Evolutionary conservation across 2,113 vertebrate genomes (phyloP), one percentile per base, ranked within the genome.

Genomic region (Mesoclemmys tuberculata): DNA sequence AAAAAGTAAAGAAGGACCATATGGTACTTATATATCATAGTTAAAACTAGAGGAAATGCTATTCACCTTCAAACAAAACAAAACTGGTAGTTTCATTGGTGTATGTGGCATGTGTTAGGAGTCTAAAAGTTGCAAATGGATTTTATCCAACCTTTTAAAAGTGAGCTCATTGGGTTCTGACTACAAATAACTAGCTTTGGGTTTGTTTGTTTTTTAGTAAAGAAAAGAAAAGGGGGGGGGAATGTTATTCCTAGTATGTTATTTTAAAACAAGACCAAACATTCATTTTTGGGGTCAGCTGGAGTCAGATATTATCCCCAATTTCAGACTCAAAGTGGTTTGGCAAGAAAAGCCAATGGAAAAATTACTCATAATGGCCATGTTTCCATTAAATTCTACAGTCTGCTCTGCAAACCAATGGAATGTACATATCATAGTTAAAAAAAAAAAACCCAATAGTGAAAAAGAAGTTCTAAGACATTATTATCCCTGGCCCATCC

Each of bases 341-440:
- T 96, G 97, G 97, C 96, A 97, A 93, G 91, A 93, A 95, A 93
- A 68, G 94, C 95, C 93, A 90, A 95, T 91, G 97, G 97, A 98
- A 98, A 98, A 97, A 93, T 85, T 85, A 93, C 92, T 97, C 91
- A 2, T 94, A 97, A 88, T 97, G 96, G 92, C 93, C 91, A 79
- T n/a, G 35, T 97, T 97, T 94, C 92, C 94, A 91, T 95, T 95
- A 95, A 96, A 95, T 91, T 95, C 92, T 96, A 90, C 93, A 97
- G 93, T 95, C 96, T 94, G 96, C 93, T 90, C 89, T 95, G 97
- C 97, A 98, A 97, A 98, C 97, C 97, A 97, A 96, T 95, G 94
- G 97, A 97, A 97, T 97, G 97, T 96, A 95, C 94, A 94, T 98
- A 97, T 97, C 97, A 97, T 97, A 95, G 93, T 95, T 94, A 93